Evolutionary conservation across 2,113 vertebrate species (phyloP).

Genomic region (Aptenodytes forsteri): DNA sequence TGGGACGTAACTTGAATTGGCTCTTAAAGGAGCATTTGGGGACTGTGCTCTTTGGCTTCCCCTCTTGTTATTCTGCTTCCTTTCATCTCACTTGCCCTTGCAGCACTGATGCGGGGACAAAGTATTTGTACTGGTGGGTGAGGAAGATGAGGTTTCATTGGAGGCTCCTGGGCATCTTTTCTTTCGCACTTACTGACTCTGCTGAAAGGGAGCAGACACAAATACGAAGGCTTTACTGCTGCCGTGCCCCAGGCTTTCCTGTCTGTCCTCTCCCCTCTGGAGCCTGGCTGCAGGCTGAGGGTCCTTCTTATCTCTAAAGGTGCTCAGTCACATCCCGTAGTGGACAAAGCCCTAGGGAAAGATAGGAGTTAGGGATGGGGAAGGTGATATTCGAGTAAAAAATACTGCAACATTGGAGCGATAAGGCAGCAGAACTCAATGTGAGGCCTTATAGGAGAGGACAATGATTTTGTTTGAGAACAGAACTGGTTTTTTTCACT

Average conservation of each 20-base stretch:
- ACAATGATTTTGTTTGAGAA: background rate
- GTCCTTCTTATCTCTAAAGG: background rate
- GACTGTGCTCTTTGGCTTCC: background rate
- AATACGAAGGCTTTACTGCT: background rate
- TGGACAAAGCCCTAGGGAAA: background rate
- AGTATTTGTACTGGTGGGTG: background rate
- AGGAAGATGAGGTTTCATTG: background rate
- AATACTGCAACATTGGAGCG: background rate
- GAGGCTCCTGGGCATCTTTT: background rate
- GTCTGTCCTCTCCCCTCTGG: background rate
- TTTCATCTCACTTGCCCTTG: constrained; percentile 69
- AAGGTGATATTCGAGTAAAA: background rate
- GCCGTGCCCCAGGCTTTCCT: background rate
- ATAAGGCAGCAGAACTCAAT: background rate
- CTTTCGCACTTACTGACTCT: background rate
- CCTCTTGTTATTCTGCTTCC: constrained; percentile 75
- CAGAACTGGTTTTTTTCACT: background rate
- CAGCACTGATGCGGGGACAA: background rate
- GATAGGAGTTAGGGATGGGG: background rate
- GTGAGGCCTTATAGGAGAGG: background rate
- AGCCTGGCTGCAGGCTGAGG: background rate
- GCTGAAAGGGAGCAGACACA: background rate
- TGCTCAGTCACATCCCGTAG: background rate
- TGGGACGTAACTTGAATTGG: background rate
- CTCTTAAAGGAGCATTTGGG: background rate